Percentiles rank a stretch among this genome's conserved stretches.
Conservation (phyloP, 1,140 invertebrate species). For the Paracyclopina nana region DNA sequence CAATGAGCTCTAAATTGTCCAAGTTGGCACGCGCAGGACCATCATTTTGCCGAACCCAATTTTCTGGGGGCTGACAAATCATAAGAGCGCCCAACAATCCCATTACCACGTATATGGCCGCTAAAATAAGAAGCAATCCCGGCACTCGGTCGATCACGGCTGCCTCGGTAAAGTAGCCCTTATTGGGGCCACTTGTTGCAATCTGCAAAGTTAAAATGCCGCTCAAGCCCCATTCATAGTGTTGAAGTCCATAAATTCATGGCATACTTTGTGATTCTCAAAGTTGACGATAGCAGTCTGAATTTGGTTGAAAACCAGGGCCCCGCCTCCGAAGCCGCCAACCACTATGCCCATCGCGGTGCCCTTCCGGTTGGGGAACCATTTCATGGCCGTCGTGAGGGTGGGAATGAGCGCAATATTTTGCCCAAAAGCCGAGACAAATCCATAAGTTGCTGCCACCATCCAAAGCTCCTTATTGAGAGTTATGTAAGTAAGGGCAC, state of each 20-base stretch:
- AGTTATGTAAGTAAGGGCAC: not conserved
- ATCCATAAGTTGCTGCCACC: conserved; percentile 5
- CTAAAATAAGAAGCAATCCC: not conserved
- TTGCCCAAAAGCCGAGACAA: conserved; percentile 6
- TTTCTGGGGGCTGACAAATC: not conserved
- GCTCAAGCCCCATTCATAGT: not conserved
- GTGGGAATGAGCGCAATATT: conserved; percentile 14
- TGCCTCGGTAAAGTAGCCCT: not conserved
- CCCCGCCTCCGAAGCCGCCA: conserved; percentile 26
- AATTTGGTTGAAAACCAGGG: conserved; percentile 26
- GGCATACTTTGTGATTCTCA: conserved; percentile 21
- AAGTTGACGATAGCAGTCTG: conserved; percentile 27
- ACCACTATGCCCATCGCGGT: conserved; percentile 26
- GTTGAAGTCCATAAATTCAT: too few relatives aligned
- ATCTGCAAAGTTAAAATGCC: conserved; percentile 4
- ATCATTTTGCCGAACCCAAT: not conserved
- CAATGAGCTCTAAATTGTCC: not conserved
- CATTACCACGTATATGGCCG: not conserved
- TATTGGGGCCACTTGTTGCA: not conserved
- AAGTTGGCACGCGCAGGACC: not conserved
- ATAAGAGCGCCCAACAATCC: not conserved
- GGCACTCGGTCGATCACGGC: not conserved
- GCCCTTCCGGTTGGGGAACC: conserved; percentile 27
- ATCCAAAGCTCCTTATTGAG: conserved; percentile 11
- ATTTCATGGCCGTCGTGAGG: conserved; percentile 18